Percentiles rank a stretch among this genome's conserved stretches.
Conservation (phyloP, 2,888 invertebrate genomes). For the Amphimallon solstitiale region DNA sequence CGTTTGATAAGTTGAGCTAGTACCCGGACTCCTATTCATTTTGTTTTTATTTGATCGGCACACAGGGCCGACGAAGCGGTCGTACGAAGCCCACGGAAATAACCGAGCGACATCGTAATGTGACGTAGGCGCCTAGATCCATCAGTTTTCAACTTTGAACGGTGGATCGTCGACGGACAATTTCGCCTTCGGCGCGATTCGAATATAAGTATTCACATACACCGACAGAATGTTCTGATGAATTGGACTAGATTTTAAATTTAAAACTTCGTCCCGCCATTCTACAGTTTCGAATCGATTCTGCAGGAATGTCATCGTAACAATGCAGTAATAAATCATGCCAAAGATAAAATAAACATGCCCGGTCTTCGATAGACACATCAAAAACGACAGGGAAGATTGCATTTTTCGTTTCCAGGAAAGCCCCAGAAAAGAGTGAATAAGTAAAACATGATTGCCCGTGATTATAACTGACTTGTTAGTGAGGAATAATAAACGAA, state of each 20-base stretch:
- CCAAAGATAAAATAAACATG: conserved; percentile 1
- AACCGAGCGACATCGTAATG: conserved; percentile 16
- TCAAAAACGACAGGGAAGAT: background rate
- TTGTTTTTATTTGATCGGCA: conserved; percentile 27
- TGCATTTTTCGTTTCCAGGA: background rate
- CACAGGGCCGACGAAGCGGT: conserved; percentile 6
- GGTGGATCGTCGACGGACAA: conserved; percentile 25
- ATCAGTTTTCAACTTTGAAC: conserved; percentile 29
- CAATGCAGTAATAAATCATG: background rate
- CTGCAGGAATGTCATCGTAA: too few relatives aligned
- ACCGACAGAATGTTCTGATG: conserved; percentile 3
- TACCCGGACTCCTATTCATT: conserved; percentile 21
- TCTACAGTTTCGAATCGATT: too few relatives aligned
- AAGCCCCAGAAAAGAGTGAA: background rate
- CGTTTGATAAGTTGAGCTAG: conserved; percentile 31
- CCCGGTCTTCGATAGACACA: background rate
- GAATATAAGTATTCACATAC: background rate
- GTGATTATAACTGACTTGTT: background rate
- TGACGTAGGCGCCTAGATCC: conserved; percentile 30
- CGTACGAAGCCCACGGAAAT: background rate
- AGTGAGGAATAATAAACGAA: too few relatives aligned
- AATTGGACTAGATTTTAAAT: too few relatives aligned
- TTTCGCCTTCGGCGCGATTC: conserved; percentile 24
- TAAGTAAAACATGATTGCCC: background rate
- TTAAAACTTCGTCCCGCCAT: too few relatives aligned